These are phyloP conservation scores for Sebastes reedi DNA, from an alignment of 2,797 vertebrate species.

Conservation along the genomic window DNA sequence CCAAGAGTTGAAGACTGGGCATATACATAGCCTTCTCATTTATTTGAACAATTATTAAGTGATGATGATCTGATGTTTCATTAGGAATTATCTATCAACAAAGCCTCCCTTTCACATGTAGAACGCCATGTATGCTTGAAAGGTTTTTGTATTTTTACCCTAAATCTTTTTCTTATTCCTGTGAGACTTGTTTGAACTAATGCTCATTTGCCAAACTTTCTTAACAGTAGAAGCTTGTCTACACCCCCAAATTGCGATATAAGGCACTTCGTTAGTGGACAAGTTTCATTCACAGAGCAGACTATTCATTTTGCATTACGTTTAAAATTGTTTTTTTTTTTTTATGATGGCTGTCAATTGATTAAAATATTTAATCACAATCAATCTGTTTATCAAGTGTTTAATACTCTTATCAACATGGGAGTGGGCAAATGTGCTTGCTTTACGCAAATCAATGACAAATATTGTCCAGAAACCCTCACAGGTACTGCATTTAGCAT, in stretches of 20 bases:
- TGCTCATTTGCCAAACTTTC: not conserved
- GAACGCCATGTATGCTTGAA: not conserved
- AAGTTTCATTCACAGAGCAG: not conserved
- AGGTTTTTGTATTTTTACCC: not conserved
- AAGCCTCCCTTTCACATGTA: not conserved
- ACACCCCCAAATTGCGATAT: not conserved
- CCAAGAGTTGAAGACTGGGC: not conserved
- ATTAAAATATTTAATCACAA: no score
- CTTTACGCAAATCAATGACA: no score
- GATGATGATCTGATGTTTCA: not conserved
- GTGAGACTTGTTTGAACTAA: not conserved
- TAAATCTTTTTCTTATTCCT: not conserved
- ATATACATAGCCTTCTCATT: not conserved
- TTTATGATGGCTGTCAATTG: no score
- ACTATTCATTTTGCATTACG: not conserved
- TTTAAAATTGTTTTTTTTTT: fast-evolving
- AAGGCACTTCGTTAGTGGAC: not conserved
- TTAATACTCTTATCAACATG: no score
- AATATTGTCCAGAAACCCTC: no score
- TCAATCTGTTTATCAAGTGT: no score
- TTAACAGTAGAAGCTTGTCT: not conserved
- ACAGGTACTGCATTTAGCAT: no score
- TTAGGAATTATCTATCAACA: not conserved
- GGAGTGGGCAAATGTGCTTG: no score
- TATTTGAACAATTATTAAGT: not conserved